Conservation (phyloP, 2,888 invertebrate species). For the Mythimna impura region DNA sequence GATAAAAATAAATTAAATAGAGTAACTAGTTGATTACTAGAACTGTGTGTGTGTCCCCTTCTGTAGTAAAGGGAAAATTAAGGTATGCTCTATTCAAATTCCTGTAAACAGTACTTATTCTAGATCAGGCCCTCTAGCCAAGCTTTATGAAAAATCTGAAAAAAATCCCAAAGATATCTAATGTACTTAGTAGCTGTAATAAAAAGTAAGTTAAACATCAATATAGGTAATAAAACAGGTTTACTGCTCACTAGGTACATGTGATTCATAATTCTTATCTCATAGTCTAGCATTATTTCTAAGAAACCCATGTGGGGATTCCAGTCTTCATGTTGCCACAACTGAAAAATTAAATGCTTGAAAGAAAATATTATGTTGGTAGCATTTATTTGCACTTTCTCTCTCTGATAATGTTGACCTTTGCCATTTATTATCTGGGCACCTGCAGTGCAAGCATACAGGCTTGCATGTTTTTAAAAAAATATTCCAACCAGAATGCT, state of each 20-base stretch:
- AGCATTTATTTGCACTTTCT: conserved; percentile 68
- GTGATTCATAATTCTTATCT: conserved; percentile 60
- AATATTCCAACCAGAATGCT: conserved; percentile 43
- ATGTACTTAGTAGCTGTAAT: conserved; percentile 19
- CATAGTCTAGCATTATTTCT: conserved; percentile 47
- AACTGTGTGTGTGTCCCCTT: background rate
- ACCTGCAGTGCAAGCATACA: conserved; percentile 64
- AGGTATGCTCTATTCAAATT: too few species aligned
- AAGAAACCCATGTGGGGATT: conserved; percentile 44
- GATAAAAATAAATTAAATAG: background rate
- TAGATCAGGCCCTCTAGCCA: background rate
- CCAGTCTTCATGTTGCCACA: conserved; percentile 53
- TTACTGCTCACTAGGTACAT: conserved; percentile 36
- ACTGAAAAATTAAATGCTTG: conserved; percentile 50
- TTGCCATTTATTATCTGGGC: conserved; percentile 70
- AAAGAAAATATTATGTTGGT: conserved; percentile 58
- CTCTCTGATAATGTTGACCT: conserved; percentile 71
- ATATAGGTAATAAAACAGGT: conserved; percentile 52
- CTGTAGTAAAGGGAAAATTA: background rate
- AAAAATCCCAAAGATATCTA: conserved; percentile 14
- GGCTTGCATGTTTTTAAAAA: conserved; percentile 58
- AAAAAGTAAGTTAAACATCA: conserved; percentile 32
- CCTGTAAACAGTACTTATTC: too few species aligned
- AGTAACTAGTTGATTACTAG: background rate
- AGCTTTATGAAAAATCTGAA: background rate